A percentile compares a stretch with the other conserved stretches of the same genome.
These are phyloP conservation scores for Meganola albula DNA, from an alignment of 2,888 invertebrate species.

Conservation along the genomic window DNA sequence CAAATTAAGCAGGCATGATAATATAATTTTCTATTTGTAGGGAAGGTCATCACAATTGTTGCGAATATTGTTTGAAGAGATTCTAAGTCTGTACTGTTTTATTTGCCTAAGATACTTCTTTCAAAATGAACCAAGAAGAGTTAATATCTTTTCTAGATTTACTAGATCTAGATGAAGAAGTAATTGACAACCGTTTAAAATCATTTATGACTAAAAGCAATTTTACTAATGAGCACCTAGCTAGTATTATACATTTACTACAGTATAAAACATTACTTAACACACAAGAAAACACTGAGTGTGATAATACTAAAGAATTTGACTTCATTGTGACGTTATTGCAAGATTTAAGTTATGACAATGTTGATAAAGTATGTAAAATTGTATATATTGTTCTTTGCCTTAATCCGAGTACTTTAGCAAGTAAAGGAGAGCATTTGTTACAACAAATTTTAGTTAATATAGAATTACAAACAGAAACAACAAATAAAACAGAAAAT, in stretches of 20 bases:
- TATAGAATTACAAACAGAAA: conserved; percentile 29
- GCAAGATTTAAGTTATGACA: conserved; percentile 34
- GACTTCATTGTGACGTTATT: conserved; percentile 51
- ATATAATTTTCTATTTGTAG: too few relatives aligned
- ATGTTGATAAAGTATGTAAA: conserved; percentile 46
- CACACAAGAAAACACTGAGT: conserved; percentile 52
- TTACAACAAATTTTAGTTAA: conserved; percentile 57
- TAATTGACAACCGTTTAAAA: conserved; percentile 53
- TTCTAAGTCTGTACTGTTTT: too few relatives aligned
- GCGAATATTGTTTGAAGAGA: too few relatives aligned
- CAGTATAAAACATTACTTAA: conserved; percentile 64
- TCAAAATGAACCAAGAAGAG: conserved; percentile 35
- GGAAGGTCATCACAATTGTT: too few relatives aligned
- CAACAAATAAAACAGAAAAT: background rate
- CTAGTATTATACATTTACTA: conserved; percentile 47
- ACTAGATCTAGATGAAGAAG: conserved; percentile 62
- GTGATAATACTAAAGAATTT: conserved; percentile 54
- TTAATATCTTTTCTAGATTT: conserved; percentile 56
- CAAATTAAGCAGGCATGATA: too few relatives aligned
- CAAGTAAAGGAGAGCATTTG: conserved; percentile 60
- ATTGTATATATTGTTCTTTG: conserved; percentile 46
- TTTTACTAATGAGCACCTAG: conserved; percentile 45
- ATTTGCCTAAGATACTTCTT: too few relatives aligned
- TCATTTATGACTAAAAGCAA: conserved; percentile 44
- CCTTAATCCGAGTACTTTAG: conserved; percentile 42